Base-by-base conservation (phyloP, 64 coral and sea anemone genomes). In the Porites lutea region DNA sequence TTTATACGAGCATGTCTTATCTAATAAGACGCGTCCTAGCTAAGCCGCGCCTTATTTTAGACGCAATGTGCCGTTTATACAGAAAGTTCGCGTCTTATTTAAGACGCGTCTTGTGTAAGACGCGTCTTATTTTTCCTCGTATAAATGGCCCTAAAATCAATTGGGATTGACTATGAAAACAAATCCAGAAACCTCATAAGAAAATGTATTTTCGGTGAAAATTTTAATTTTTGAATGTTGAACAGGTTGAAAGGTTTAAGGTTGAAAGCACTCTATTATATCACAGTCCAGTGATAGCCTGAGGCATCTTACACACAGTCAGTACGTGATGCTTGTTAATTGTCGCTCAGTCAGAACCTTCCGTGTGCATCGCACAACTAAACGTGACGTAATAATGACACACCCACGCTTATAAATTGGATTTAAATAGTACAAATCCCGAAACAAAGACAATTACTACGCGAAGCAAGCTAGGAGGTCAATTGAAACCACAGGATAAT, bases 401-500 rank as follows among this genome's bases (percentile, higher is more conserved):
- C 61, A 65, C 81, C 81, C 81, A 84, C 47, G 4, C 45, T 48
- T 53, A 52, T 52, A 16, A 84, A 84, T 52, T 69, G 67, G 81
- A 63, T 51, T 46, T 65, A 48, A 62, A 82, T 48, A 82, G n/a
- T 48, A 65, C 59, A 82, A 82, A 65, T 61, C 59, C 43, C 13
- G 11, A 84, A 68, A 84, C 81, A 84, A 84, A 51, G 19, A 63
- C 19, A n/a, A n/a, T 49, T 14, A 20, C 11, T 50, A 47, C 44
- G 19, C 21, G 81, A 48, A 64, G 61, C 81, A 68, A 68, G 63
- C 81, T 68, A 22, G 61, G 81, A 68, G 81, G 81, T 68, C 61
- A 52, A 14, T 52, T 5, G 52, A 84, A 84, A 84, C 81, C 81
- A 84, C 59, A 84, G 44, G 47, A 82, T 21, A 69, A 84, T 68